A percentile compares a stretch with the other conserved stretches of the same genome.
These are phyloP conservation scores for Scaptomyza polygonia DNA, from an alignment of 2,888 invertebrate species.

Conservation along the genomic window DNA sequence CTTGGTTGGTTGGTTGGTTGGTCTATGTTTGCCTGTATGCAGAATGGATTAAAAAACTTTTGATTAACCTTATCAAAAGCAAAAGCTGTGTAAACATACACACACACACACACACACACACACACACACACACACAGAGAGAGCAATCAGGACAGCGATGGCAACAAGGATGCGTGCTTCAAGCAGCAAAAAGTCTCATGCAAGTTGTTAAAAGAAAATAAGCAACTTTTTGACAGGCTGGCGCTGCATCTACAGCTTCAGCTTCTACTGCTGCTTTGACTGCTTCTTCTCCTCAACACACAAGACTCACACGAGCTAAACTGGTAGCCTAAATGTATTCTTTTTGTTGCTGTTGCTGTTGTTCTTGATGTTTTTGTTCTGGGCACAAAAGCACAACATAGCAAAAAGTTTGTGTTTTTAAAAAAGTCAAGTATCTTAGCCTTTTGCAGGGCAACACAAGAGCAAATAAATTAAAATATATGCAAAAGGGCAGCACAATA, in stretches of 20 bases:
- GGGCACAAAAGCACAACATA: slow-evolving; percentile 68
- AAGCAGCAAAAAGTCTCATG: slow-evolving; percentile 66
- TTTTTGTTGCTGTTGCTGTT: slow-evolving; percentile 19
- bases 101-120: slow-evolving; percentile 59
- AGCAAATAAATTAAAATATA: slow-evolving; percentile 76
- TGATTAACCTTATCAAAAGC: slow-evolving; percentile 82
- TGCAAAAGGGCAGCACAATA: slow-evolving; percentile 52
- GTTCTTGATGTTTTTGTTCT: slow-evolving; percentile 45
- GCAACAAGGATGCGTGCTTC: slow-evolving; percentile 27
- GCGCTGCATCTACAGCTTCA: slow-evolving; percentile 29
- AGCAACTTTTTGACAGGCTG: slow-evolving; percentile 78
- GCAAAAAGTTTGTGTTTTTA: slow-evolving; percentile 70
- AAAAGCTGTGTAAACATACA: slow-evolving; percentile 76
- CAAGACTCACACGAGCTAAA: slow-evolving; percentile 50
- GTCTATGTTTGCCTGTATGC: slow-evolving; percentile 71
- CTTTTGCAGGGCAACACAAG: slow-evolving; percentile 50
- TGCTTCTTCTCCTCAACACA: slow-evolving; percentile 33
- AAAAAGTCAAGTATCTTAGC: slow-evolving; percentile 70
- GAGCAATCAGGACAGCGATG: slow-evolving; percentile 63
- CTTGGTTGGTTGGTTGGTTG: slow-evolving; percentile 36
- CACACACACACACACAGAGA: slow-evolving; percentile 57
- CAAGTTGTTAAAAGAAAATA: slow-evolving; percentile 78
- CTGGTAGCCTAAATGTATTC: slow-evolving; percentile 53
- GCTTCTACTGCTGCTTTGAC: slow-evolving; percentile 10
- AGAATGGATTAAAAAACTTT: slow-evolving; percentile 82